Base-by-base conservation (phyloP, 2,888 invertebrate species). In the Nudaria mundana region DNA sequence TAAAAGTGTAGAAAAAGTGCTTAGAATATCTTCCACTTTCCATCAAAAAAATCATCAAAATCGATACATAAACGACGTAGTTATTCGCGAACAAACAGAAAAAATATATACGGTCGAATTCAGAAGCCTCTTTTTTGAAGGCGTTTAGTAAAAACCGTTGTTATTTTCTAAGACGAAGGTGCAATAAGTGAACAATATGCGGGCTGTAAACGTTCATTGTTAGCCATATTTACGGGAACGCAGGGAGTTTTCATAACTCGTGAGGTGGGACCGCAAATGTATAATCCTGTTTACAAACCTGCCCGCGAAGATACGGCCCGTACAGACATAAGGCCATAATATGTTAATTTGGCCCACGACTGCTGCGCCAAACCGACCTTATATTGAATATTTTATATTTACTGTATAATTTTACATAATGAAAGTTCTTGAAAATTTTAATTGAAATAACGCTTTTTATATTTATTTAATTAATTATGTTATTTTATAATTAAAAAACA, bases 341-440 rank as follows among this genome's bases (percentile, higher is more conserved):
- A 78, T 78, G 76, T 69, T 79, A 78, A 79, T 79, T 77, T 65
- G 49, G 55, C 48, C 65, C 63, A 58, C 68, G 52, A 70, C 70
- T 67, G 71, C 64, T 57, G 64, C 61, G 58, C 61, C 56, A 44
- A 63, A 52, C 63, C 69, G 59, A 52, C 69, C 71, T 57, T 63
- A 72, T 76, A 78, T 78, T 77, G 76, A 76, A 78, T 76, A 77
- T 77, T 76, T 77, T 75, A 63, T 66, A 66, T 68, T 60, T 63
- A 71, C 69, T 64, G 76, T 72, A 75, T 76, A 76, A 75, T 77
- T 73, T 68, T 59, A 62, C 52, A 57, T 70, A 73, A 73, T 71
- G 64, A 69, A 74, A 70, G 56, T 64, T 59, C 45, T 43, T 39
- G 39, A 37, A 44, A 53, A 48, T 48, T 58, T 48, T 44, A 56